phyloP scores from a whole-genome alignment of 2,888 invertebrate genomes.

The Chalcosyrphus nemorum region DNA sequence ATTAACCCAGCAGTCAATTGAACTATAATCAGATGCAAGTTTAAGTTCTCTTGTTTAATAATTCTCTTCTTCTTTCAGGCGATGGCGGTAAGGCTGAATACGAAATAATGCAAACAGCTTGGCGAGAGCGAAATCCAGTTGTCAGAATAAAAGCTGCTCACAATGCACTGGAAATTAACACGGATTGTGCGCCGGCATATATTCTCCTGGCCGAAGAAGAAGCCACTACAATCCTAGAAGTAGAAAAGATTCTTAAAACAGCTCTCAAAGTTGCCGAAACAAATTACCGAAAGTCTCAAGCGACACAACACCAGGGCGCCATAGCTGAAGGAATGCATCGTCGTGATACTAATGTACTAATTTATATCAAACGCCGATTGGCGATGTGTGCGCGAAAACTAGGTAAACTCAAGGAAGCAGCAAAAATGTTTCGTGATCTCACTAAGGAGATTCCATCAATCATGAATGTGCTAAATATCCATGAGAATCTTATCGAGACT shows the following conservation, averaged over 20 bases:
- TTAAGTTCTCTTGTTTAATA: background rate
- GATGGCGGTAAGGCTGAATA: conserved; percentile 94
- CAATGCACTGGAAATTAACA: conserved; percentile 91
- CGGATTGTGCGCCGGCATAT: conserved; percentile 97
- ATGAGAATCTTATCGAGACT: conserved; percentile 98
- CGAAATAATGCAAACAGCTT: conserved; percentile 97
- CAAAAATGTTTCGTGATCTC: conserved; percentile 97
- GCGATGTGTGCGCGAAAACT: conserved; percentile 99
- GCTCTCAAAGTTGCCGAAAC: conserved; percentile 92
- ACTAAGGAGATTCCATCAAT: conserved; percentile 98
- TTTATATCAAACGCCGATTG: conserved; percentile 95
- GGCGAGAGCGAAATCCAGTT: conserved; percentile 96
- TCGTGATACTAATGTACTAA: conserved; percentile 95
- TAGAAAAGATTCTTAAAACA: conserved; percentile 91
- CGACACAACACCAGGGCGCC: conserved; percentile 89
- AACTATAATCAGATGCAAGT: too few relatives aligned
- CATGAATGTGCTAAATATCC: conserved; percentile 95
- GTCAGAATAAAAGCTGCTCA: conserved; percentile 95
- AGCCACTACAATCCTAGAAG: conserved; percentile 94
- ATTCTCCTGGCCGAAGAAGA: conserved; percentile 98
- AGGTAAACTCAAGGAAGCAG: conserved; percentile 96
- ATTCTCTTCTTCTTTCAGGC: conserved; percentile 76
- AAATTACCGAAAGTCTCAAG: conserved; percentile 90
- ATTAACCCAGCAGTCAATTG: too few relatives aligned
- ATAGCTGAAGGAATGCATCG: conserved; percentile 90